Conservation (phyloP, 2,888 invertebrate species). For the Catocala fraxini region DNA sequence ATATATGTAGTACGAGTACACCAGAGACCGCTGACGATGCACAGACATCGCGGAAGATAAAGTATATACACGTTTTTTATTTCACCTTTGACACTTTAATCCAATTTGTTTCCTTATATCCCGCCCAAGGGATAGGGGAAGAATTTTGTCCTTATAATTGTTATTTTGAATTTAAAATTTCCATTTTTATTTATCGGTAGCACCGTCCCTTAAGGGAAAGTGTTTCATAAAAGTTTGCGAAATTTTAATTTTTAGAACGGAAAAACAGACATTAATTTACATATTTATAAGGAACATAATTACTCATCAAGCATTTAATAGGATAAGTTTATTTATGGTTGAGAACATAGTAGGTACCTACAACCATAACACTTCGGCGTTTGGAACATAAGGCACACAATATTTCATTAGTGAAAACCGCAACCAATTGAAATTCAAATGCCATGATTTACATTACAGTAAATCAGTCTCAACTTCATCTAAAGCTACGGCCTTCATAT, state of each 20-base stretch:
- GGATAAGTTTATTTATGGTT: slow-evolving; percentile 34
- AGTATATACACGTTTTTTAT: slow-evolving; percentile 82
- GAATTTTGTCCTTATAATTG: slow-evolving; percentile 82
- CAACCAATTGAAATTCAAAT: slow-evolving; percentile 27
- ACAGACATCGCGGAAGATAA: slow-evolving; percentile 77
- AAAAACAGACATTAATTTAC: slow-evolving; percentile 45
- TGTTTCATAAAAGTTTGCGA: slow-evolving; percentile 51
- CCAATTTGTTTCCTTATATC: slow-evolving; percentile 85
- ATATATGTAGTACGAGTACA: slow-evolving; percentile 47
- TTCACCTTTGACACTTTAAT: slow-evolving; percentile 87
- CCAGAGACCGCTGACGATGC: slow-evolving; percentile 66
- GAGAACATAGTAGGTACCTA: slow-evolving; percentile 23
- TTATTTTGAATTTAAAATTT: slow-evolving; percentile 80
- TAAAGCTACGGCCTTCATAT: slow-evolving; percentile 23
- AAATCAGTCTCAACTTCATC: slow-evolving; percentile 21
- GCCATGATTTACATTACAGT: slow-evolving; percentile 20
- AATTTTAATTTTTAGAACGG: slow-evolving; percentile 42
- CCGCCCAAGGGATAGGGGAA: slow-evolving; percentile 81
- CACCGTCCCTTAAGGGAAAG: slow-evolving; percentile 47
- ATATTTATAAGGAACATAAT: slow-evolving; percentile 42
- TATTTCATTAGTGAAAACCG: slow-evolving; percentile 17
- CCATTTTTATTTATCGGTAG: slow-evolving; percentile 60
- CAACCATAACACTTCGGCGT: slow-evolving; percentile 4
- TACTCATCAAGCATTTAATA: slow-evolving; percentile 38
- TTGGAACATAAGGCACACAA: neutral